Evolutionary conservation across 2,113 vertebrate species (phyloP).

Genomic region (Cryptomyrus ogoouensis): DNA sequence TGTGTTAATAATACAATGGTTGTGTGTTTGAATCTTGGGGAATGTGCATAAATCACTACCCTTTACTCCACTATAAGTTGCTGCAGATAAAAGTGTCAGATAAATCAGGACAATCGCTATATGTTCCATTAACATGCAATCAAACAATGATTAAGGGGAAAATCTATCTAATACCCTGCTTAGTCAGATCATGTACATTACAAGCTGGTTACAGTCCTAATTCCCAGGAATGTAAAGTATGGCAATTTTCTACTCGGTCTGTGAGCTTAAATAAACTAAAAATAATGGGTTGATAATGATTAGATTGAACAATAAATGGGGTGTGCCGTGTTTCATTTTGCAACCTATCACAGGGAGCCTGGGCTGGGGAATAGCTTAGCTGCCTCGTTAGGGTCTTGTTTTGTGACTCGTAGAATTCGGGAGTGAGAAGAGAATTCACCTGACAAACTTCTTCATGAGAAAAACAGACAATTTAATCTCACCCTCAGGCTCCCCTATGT

Average conservation of each 20-base stretch:
- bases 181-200: background rate
- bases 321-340: constrained; percentile 74
- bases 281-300: background rate
- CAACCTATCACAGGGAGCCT: constrained; percentile 84
- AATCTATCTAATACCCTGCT: background rate
- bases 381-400: constrained; percentile 83
- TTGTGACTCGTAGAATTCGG: constrained; percentile 75
- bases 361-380: constrained; percentile 79
- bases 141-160: background rate
- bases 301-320: background rate
- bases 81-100: too few species aligned
- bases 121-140: background rate
- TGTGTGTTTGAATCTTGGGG: background rate
- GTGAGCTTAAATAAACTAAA: background rate
- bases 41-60: background rate
- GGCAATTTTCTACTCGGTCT: background rate
- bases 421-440: constrained; percentile 70
- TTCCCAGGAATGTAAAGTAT: background rate
- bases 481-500: constrained; percentile 70
- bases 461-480: constrained; percentile 79
- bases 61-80: too few species aligned
- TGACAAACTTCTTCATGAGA: constrained; percentile 85
- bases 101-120: too few species aligned
- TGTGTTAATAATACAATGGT: background rate
- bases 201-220: background rate